Evolutionary conservation across 2,797 vertebrate genomes (phyloP).

Genomic region (Todus mexicanus): DNA sequence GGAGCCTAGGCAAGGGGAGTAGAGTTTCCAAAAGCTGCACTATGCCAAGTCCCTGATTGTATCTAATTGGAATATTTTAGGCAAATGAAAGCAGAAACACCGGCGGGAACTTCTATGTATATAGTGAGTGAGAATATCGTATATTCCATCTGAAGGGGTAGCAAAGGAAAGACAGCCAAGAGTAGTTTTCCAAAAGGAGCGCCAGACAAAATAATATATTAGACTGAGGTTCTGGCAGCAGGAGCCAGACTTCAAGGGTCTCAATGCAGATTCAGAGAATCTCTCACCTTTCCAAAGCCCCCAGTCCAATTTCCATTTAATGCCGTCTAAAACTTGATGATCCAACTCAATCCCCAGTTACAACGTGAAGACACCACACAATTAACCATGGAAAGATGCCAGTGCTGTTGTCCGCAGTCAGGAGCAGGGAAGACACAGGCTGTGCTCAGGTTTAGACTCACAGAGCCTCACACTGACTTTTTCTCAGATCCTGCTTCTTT

Average conservation of each 20-base stretch:
- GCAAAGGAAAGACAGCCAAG: not conserved
- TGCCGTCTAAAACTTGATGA: not conserved
- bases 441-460: not conserved
- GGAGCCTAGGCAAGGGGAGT: not conserved
- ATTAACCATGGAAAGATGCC: not conserved
- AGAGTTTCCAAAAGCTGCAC: not conserved
- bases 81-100: not conserved
- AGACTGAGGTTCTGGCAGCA: not conserved
- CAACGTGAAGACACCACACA: not conserved
- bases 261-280: not conserved
- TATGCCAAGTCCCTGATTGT: not conserved
- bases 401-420: not conserved
- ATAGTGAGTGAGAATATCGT: not conserved
- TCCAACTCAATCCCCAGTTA: not conserved
- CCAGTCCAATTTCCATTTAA: not conserved
- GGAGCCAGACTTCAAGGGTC: not conserved
- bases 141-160: not conserved
- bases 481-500: not conserved
- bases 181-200: not conserved
- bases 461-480: not conserved
- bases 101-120: not conserved
- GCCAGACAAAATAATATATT: not conserved
- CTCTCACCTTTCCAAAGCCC: not conserved
- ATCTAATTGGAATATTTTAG: conserved; percentile 7
- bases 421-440: not conserved